Base-by-base conservation (phyloP, 2,797 vertebrate species). In the Craterocephalus amniculus region DNA sequence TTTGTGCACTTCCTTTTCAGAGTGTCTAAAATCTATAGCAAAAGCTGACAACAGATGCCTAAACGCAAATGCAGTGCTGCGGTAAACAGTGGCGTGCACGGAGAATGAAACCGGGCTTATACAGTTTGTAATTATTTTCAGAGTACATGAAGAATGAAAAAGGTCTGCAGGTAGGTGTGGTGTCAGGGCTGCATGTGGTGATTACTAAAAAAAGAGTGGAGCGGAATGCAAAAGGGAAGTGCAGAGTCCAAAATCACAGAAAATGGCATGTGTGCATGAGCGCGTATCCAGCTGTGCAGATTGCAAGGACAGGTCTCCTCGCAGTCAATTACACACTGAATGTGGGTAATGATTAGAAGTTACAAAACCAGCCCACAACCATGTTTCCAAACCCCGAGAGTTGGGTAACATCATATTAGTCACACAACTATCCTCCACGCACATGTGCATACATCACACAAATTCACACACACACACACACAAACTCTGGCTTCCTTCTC, bases 331-430 rank as follows among this genome's bases (percentile, higher is more conserved):
- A 84, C 78, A 84, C 32, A 48, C 67, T 80, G 58, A 72, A 80
- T 70, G 78, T 64, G 74, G 73, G 58, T 77, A 71, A 56, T 79
- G 81, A 89, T 82, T 88, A 83, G 69, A 64, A 77, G 77, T 67
- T 80, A 60, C 79, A 69, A 72, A 90, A 80, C 58, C 73, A 66
- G 58, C 61, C 66, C 80, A 74, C 75, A 62, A 80, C 74, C 76
- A 67, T 45, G 48, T 79, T 80, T 83, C 79, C 76, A 51, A 84
- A 65, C 35, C 74, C 45, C 29, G n/a, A 54, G 70, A 63, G 70
- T 63, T 63, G 24, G 72, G 60, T 55, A 78, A 80, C 62, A 58
- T 40, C 40, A 69, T 48, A 78, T 81, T 61, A 83, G 63, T 74
- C 64, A 64, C 64, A 72, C 74, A 68, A 58, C 31, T 27, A 1